Evolutionary conservation across 2,113 vertebrate species (phyloP).

Genomic region (Epinephelus lanceolatus): DNA sequence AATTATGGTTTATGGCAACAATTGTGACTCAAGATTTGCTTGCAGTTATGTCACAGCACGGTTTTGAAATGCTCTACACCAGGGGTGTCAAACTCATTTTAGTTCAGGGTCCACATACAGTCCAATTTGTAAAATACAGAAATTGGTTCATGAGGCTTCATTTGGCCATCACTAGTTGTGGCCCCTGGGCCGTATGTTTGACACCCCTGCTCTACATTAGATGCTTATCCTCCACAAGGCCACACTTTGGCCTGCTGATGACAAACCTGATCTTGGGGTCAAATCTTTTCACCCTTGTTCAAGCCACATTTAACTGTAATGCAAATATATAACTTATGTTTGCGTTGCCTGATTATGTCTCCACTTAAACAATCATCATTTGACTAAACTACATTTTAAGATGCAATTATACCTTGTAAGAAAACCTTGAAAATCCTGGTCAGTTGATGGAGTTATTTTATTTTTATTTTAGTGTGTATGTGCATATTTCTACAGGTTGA

Average conservation of each 20-base stretch:
- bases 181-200: no score
- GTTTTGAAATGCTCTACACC: not conserved
- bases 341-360: not conserved
- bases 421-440: not conserved
- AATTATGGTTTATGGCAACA: not conserved
- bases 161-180: no score
- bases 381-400: not conserved
- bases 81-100: no score
- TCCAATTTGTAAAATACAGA: no score
- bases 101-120: no score
- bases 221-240: not conserved
- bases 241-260: not conserved
- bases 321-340: not conserved
- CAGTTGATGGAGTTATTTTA: not conserved
- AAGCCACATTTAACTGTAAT: not conserved
- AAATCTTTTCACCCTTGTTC: not conserved
- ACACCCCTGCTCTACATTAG: no score
- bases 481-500: not conserved
- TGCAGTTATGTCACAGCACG: not conserved
- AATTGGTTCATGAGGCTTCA: no score
- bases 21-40: not conserved
- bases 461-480: not conserved
- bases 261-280: not conserved
- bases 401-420: no score
- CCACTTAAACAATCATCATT: no score